Percentiles rank a stretch among this genome's conserved stretches.
phyloP scores from a whole-genome alignment of 2,888 invertebrate species.

The Galerucella calmariensis region DNA sequence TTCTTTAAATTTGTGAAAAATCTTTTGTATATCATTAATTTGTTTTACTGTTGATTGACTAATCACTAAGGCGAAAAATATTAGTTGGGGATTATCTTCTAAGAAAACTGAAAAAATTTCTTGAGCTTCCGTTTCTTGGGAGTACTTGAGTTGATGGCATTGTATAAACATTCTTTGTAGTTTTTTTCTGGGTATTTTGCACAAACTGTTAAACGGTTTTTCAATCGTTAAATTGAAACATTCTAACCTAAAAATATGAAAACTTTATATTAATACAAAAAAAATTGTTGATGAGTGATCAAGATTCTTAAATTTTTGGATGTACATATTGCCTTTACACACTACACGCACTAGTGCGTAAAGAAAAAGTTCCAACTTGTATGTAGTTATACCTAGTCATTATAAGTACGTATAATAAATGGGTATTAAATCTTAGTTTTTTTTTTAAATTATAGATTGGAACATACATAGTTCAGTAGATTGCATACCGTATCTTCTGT shows the following conservation, averaged over 20 bases:
- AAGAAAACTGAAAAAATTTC: conserved; percentile 29
- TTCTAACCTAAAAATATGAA: conserved; percentile 31
- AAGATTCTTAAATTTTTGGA: too few species aligned
- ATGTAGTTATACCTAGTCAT: too few species aligned
- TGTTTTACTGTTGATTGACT: conserved; percentile 25
- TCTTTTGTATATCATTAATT: conserved; percentile 31
- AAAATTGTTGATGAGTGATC: too few species aligned
- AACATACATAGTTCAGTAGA: too few species aligned
- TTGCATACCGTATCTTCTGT: too few species aligned
- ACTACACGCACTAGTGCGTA: too few species aligned
- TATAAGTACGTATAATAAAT: too few species aligned
- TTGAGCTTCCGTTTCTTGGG: neutral
- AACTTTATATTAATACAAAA: neutral
- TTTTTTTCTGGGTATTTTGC: conserved; percentile 23
- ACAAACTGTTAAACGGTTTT: conserved; percentile 16
- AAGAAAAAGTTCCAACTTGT: too few species aligned
- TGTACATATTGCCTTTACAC: too few species aligned
- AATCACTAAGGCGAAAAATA: conserved; percentile 33
- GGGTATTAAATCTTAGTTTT: too few species aligned
- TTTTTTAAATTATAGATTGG: too few species aligned
- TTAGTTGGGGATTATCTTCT: conserved; percentile 30
- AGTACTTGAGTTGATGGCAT: conserved; percentile 33
- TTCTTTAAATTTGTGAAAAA: conserved; percentile 26
- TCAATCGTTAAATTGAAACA: too few species aligned
- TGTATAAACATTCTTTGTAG: conserved; percentile 34